Base-by-base conservation (phyloP, 2,113 vertebrate genomes). In the Lophius piscatorius region DNA sequence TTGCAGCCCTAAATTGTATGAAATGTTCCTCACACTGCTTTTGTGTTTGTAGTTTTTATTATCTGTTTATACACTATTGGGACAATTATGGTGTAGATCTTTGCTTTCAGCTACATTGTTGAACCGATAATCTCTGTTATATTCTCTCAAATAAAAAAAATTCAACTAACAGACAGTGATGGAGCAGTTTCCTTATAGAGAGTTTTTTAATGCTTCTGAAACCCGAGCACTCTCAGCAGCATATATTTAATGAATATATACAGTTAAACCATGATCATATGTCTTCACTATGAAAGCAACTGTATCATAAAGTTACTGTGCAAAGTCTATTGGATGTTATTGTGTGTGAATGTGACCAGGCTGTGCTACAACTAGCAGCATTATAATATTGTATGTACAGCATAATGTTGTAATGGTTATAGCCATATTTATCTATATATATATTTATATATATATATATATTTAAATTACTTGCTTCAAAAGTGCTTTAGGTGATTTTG, bases 391-490 rank as follows among this genome's bases (percentile, higher is more conserved):
- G 76, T 62, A 70, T 63, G 35, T 74, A 79, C 48, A 83, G 24
- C 42, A 80, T 74, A 50, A 57, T 69, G 46, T 64, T 65, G 63
- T 50, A 62, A 58, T 73, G 64, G 24, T 67, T 36, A 18, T 52
- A 18, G 59, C 60, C 9, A 46, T 81, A 72, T 76, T 59, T 60
- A 31, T 44, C 70, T 23, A 72, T 79, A 39, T 67, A 52, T 72
- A 69, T 78, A 73, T 64, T 21, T 63, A 14, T 67, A 46, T 55
- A 48, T 79, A 64, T 80, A 21, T 83, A 66, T 83, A 74, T 74
- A 77, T 74, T 55, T 61, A 21, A 45, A 71, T 61, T 44, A 76
- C 46, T 67, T 45, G 47, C 64, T 87, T 86, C 87, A 87, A 24
- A 68, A 66, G 81, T 81, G 63, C 74, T 62, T 70, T 80, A 63